These are phyloP conservation scores for Pogonognathellus flavescens DNA, from an alignment of 1,140 invertebrate genomes.

Conservation along the genomic window DNA sequence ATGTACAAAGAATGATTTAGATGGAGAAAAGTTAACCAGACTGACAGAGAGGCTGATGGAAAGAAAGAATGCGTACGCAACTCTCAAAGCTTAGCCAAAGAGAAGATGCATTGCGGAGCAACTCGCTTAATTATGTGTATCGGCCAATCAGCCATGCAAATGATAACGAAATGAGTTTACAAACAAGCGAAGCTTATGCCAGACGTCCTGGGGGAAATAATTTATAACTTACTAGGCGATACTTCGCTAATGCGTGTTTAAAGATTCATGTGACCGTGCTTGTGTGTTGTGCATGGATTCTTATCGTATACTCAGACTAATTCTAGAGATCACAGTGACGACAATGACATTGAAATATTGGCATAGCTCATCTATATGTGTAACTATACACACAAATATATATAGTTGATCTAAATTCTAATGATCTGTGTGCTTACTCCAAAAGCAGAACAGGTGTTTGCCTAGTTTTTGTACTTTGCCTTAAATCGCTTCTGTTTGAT, in stretches of 20 bases:
- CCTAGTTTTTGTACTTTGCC: background rate
- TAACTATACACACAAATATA: background rate
- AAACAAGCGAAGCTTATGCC: conserved; percentile 46
- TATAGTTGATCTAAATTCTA: background rate
- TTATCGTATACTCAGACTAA: conserved; percentile 18
- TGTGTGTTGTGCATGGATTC: background rate
- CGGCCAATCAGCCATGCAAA: conserved; percentile 60
- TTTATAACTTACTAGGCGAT: conserved; percentile 50
- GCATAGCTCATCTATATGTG: background rate
- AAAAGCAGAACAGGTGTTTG: conserved; percentile 13
- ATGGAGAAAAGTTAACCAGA: conserved; percentile 40
- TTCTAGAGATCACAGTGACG: conserved; percentile 29
- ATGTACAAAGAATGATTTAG: conserved; percentile 45
- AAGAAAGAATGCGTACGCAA: conserved; percentile 26
- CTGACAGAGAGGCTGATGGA: conserved; percentile 45
- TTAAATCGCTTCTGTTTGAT: conserved; percentile 8
- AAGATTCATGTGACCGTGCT: conserved; percentile 3
- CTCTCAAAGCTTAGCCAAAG: background rate
- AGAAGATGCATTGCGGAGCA: conserved; percentile 40
- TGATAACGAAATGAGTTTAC: conserved; percentile 55
- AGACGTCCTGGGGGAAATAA: conserved; percentile 45
- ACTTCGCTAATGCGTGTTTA: conserved; percentile 34
- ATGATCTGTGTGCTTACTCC: background rate
- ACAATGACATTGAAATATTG: conserved; percentile 45
- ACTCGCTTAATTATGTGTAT: conserved; percentile 52